A percentile compares a stretch with the other conserved stretches of the same genome.
These are phyloP conservation scores for Hemiprocne comata DNA, from an alignment of 2,113 vertebrate genomes.

Conservation along the genomic window DNA sequence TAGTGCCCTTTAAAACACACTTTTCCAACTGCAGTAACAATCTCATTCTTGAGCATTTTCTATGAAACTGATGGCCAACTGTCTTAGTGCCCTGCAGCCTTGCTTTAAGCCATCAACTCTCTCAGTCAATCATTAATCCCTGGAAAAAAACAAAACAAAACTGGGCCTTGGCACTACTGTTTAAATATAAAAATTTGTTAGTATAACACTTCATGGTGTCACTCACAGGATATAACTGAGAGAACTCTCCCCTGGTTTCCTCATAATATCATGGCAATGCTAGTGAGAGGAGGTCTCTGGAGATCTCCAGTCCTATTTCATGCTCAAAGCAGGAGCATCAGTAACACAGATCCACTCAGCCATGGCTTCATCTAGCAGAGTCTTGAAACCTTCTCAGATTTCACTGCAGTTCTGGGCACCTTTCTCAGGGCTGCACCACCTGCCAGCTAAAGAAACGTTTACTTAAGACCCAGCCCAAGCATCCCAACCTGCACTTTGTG, in stretches of 20 bases:
- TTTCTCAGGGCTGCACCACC: not conserved
- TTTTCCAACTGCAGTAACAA: not conserved
- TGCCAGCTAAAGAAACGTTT: not conserved
- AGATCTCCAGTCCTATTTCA: not conserved
- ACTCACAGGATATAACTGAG: not conserved
- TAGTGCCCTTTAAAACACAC: not conserved
- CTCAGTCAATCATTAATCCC: not conserved
- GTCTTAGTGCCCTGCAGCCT: constrained; percentile 14
- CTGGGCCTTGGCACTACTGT: not conserved
- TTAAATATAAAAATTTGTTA: not conserved
- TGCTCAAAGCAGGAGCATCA: not conserved
- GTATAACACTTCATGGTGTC: not conserved
- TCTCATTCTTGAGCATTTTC: not conserved
- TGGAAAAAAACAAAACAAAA: not conserved
- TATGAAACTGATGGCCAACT: not conserved
- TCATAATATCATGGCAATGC: not conserved
- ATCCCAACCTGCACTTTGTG: not conserved
- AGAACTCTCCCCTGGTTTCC: not conserved
- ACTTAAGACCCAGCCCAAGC: not conserved
- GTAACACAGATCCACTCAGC: not conserved
- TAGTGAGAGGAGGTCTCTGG: not conserved
- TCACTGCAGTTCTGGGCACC: not conserved
- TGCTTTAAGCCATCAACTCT: constrained; percentile 42
- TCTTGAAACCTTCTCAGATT: not conserved
- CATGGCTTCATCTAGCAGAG: not conserved